Evolutionary conservation across 2,888 invertebrate genomes (phyloP), one percentile per base, ranked within the genome.

Genomic region (Exephanes ischioxanthus): DNA sequence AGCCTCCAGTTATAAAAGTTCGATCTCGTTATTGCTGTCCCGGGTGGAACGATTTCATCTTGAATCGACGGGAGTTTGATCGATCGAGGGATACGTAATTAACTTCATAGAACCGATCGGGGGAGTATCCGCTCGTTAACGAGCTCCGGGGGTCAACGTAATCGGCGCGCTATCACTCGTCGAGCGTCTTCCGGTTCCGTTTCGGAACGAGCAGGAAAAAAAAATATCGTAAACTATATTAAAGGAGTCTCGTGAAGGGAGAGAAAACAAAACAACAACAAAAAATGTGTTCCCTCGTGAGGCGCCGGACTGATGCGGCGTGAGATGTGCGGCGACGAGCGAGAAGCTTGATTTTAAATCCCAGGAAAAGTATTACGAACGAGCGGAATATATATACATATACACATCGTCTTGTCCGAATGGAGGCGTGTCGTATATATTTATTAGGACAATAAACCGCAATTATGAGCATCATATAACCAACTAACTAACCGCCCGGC

Each of bases 381-480:
- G 33, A 48, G 22, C 30, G 33, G 33, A 48, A 67, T 68, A 48
- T 41, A 61, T 63, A 63, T 66, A 51, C 61, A 45, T 58, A 26
- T 37, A 41, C 55, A 73, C 68, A 48, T 75, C 58, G 33, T 26
- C 67, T 61, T 76, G 71, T 73, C 71, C 84, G 83, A 87, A 85
- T 84, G 55, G 73, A 66, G 68, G 72, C 88, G 88, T 91, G 89
- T 91, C 90, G 88, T 91, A 90, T 92, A 91, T 92, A 91, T 93
- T 93, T 93, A 93, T 93, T 91, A 91, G 88, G 91, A 93, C 93
- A 92, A 92, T 93, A 93, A 93, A 93, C 90, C 91, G 92, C 91
- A 93, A 93, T 93, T 93, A 93, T 91, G 90, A 80, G 88, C 87
- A 88, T 88, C 89, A 88, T 91, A 90, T 78, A 89, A 87, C 87